A percentile compares a stretch with the other conserved stretches of the same genome.
These are phyloP conservation scores for Spisula subtruncata DNA, from an alignment of 2,888 invertebrate species.

Conservation along the genomic window DNA sequence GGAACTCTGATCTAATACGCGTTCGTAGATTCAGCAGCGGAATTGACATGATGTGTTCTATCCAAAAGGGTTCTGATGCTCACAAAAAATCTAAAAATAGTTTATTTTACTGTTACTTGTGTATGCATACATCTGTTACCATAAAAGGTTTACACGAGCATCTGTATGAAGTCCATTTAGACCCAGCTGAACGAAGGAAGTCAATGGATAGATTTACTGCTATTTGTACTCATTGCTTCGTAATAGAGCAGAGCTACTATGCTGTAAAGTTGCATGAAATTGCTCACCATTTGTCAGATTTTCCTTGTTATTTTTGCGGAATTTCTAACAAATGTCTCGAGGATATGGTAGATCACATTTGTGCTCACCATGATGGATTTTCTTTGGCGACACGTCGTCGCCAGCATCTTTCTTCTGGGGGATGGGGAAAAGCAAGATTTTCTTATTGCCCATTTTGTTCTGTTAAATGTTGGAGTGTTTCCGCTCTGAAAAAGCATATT, in stretches of 20 bases:
- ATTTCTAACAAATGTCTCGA: not conserved
- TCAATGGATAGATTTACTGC: not conserved
- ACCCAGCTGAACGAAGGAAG: not conserved
- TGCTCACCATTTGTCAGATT: conserved; percentile 25
- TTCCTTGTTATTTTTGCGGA: conserved; percentile 43
- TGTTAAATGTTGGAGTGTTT: not conserved
- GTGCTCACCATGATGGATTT: not conserved
- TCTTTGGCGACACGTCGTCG: not conserved
- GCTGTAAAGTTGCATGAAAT: conserved; percentile 17
- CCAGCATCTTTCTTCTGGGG: not conserved
- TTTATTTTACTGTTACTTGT: not conserved
- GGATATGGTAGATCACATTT: conserved; percentile 22
- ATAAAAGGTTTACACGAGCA: not conserved
- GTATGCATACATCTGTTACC: not conserved
- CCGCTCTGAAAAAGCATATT: not conserved
- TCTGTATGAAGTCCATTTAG: not conserved
- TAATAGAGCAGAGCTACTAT: not conserved
- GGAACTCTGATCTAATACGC: not conserved
- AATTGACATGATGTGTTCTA: not conserved
- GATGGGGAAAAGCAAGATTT: no score
- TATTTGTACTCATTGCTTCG: conserved; percentile 24
- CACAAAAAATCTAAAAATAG: not conserved
- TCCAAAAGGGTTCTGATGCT: not conserved
- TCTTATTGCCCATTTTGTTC: conserved; percentile 1
- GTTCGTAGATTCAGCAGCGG: not conserved